These are phyloP conservation scores for Panthera leo DNA, from an alignment of 2,113 vertebrate species.

Conservation along the genomic window DNA sequence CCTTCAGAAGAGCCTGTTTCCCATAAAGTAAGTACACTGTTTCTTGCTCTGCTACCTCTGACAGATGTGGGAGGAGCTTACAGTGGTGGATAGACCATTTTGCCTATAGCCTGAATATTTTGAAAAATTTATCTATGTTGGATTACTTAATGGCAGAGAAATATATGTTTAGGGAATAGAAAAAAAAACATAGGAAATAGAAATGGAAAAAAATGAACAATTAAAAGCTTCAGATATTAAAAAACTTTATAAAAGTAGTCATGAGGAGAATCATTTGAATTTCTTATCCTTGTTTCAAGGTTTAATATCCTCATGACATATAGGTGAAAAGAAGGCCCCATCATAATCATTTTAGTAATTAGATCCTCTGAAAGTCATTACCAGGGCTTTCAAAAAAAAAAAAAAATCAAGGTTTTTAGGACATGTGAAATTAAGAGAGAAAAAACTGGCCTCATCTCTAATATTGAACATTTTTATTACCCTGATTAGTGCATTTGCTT, in stretches of 20 bases:
- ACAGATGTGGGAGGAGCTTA: background rate
- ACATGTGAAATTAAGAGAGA: background rate
- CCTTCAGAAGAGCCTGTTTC: background rate
- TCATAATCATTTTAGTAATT: background rate
- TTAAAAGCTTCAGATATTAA: background rate
- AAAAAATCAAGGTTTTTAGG: background rate
- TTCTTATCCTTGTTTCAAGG: background rate
- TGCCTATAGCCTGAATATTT: background rate
- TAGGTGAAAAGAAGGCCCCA: background rate
- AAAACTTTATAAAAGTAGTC: background rate
- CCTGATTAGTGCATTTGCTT: background rate
- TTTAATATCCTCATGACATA: background rate
- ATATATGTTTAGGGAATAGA: background rate
- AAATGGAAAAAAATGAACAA: background rate
- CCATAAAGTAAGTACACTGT: background rate
- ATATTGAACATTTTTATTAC: background rate
- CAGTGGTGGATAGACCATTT: background rate
- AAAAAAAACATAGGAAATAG: conserved; percentile 14
- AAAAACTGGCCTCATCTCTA: background rate
- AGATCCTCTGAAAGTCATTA: background rate
- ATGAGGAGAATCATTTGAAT: background rate
- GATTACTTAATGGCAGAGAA: background rate
- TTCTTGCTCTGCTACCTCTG: background rate
- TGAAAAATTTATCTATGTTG: background rate
- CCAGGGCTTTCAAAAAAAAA: accelerated